Conservation (phyloP, 2,797 vertebrate species). For the Sylvilagus floridanus region DNA sequence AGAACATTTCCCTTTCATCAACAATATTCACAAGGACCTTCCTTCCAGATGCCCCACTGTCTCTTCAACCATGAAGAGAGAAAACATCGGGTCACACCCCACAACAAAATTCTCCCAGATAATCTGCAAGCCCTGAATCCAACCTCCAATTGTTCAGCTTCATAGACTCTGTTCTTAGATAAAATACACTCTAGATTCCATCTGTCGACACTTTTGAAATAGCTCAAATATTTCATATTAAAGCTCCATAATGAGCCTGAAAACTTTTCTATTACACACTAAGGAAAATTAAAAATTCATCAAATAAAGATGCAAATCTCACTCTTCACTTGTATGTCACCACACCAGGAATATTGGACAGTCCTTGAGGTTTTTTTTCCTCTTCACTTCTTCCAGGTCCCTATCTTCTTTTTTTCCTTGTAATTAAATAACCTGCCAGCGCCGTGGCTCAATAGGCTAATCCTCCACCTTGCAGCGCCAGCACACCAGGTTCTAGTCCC, state of each 20-base stretch:
- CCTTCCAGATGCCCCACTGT: not conserved
- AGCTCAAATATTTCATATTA: not conserved
- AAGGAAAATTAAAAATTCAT: not conserved
- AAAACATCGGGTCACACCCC: not conserved
- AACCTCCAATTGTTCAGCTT: not conserved
- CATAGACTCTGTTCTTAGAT: not conserved
- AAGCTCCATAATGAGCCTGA: not conserved
- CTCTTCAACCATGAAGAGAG: not conserved
- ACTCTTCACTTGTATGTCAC: not conserved
- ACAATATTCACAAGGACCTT: not conserved
- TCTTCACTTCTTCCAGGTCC: not conserved
- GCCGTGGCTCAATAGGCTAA: no score
- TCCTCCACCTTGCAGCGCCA: no score
- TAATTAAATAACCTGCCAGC: not conserved
- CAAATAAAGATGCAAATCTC: not conserved
- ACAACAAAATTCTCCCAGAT: not conserved
- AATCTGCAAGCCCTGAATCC: not conserved
- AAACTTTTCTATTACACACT: not conserved
- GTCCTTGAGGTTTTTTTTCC: not conserved
- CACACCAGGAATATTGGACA: no score
- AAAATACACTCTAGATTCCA: slow-evolving; percentile 32
- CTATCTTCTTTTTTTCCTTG: not conserved
- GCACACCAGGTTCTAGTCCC: no score
- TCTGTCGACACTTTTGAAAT: not conserved
- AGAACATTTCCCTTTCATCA: not conserved